These are phyloP conservation scores for Caenorhabditis drosophilae DNA, from an alignment of 2,888 invertebrate species.

Conservation along the genomic window DNA sequence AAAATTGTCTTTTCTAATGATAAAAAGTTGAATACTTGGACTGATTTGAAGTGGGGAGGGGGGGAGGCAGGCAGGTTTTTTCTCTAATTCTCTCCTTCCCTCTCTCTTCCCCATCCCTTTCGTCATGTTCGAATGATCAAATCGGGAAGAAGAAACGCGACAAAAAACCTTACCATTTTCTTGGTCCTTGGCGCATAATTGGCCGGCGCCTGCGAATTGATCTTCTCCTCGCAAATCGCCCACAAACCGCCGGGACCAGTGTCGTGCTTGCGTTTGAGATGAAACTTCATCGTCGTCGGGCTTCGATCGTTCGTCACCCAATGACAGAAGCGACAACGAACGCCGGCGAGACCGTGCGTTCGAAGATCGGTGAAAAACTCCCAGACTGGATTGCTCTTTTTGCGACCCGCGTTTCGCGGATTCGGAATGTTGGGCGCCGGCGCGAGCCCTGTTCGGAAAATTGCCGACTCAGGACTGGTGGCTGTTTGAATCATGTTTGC, in stretches of 20 bases:
- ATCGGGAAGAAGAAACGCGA: too few species aligned
- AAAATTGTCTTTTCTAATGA: too few species aligned
- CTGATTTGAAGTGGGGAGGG: too few species aligned
- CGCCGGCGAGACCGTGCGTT: constrained; percentile 52
- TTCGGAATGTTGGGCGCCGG: constrained; percentile 60
- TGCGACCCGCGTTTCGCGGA: constrained; percentile 55
- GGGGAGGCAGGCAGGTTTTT: too few species aligned
- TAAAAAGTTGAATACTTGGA: too few species aligned
- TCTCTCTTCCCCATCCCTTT: too few species aligned
- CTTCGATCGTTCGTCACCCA: constrained; percentile 59
- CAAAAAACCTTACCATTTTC: constrained; percentile 28
- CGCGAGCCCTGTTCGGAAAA: constrained; percentile 34
- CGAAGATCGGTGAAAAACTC: constrained; percentile 60
- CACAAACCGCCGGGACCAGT: constrained; percentile 56
- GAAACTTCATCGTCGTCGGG: constrained; percentile 61
- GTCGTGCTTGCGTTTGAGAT: constrained; percentile 57
- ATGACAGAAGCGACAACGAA: constrained; percentile 56
- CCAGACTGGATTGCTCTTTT: constrained; percentile 60
- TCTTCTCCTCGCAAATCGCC: constrained; percentile 59
- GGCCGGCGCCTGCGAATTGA: constrained; percentile 54
- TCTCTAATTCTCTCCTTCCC: too few species aligned
- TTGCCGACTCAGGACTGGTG: too few species aligned
- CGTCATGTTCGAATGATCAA: too few species aligned
- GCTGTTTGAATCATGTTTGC: too few species aligned
- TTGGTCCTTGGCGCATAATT: constrained; percentile 52